Evolutionary conservation across 2,113 vertebrate species (phyloP).

Genomic region (Scophthalmus maximus): DNA sequence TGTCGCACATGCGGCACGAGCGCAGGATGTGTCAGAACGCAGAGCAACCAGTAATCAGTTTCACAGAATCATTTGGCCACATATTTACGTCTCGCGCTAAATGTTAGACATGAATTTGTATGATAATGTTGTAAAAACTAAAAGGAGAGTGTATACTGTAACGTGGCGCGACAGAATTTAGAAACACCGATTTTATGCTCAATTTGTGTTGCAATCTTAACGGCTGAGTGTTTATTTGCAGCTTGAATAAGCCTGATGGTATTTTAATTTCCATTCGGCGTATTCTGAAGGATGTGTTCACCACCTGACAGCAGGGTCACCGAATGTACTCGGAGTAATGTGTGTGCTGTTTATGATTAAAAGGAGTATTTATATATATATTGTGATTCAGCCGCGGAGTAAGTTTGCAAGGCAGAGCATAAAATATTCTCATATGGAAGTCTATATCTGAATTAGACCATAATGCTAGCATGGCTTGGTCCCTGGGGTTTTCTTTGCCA

Average conservation of each 20-base stretch:
- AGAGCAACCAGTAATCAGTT: slow-evolving; percentile 77
- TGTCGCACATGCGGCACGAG: slow-evolving; percentile 77
- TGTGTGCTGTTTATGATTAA: slow-evolving; percentile 32
- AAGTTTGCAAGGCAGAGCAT: slow-evolving; percentile 42
- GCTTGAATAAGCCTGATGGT: slow-evolving; percentile 35
- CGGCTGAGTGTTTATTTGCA: slow-evolving; percentile 55
- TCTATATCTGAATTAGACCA: slow-evolving; percentile 69
- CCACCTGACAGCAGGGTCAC: slow-evolving; percentile 35
- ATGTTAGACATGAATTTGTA: slow-evolving; percentile 76
- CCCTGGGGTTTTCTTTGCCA: slow-evolving; percentile 74
- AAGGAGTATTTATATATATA: slow-evolving; percentile 34
- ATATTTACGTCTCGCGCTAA: slow-evolving; percentile 70
- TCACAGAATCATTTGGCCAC: slow-evolving; percentile 74
- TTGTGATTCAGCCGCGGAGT: slow-evolving; percentile 40
- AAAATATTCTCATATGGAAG: slow-evolving; percentile 54
- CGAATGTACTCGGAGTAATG: slow-evolving; percentile 10
- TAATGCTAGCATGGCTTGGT: slow-evolving; percentile 68
- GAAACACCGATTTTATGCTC: slow-evolving; percentile 67
- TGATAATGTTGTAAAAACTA: slow-evolving; percentile 71
- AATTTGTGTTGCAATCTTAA: slow-evolving; percentile 67
- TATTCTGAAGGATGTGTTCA: slow-evolving; percentile 25
- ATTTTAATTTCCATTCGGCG: slow-evolving; percentile 41
- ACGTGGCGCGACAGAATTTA: slow-evolving; percentile 55
- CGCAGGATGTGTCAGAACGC: slow-evolving; percentile 74
- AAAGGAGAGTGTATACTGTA: slow-evolving; percentile 57